These are phyloP conservation scores for Odontamblyopus rebecca DNA, from an alignment of 2,797 vertebrate species.

Conservation along the genomic window DNA sequence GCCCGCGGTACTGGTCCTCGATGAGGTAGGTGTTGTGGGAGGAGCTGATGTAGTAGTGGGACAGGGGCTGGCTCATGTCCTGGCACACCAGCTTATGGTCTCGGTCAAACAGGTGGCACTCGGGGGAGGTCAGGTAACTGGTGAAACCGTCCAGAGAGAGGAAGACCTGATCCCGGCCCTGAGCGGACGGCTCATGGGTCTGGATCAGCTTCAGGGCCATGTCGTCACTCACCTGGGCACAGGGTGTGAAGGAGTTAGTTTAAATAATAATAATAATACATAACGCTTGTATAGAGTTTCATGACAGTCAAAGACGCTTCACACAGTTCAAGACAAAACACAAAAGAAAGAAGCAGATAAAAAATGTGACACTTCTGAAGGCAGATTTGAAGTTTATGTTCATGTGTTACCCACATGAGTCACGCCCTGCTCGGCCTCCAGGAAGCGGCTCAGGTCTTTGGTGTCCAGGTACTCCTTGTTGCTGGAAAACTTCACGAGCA, in stretches of 20 bases:
- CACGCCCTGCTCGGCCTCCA: constrained; percentile 94
- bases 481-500: constrained; percentile 96
- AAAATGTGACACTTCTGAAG: too few species aligned
- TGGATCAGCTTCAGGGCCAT: constrained; percentile 89
- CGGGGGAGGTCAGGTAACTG: constrained; percentile 90
- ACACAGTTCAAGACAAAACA: too few species aligned
- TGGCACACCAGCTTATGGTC: constrained; percentile 89
- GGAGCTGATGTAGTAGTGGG: constrained; percentile 94
- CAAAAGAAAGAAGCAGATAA: too few species aligned
- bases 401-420: constrained; percentile 77
- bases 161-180: constrained; percentile 86
- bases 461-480: constrained; percentile 96
- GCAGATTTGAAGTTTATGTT: too few species aligned
- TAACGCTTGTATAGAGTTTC: too few species aligned
- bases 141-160: constrained; percentile 93
- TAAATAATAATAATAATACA: too few species aligned
- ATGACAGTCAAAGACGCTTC: too few species aligned
- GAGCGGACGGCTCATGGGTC: constrained; percentile 87
- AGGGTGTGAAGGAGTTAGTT: neutral
- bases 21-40: constrained; percentile 97
- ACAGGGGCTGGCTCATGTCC: constrained; percentile 91
- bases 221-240: constrained; percentile 83
- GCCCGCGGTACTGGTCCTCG: constrained; percentile 91
- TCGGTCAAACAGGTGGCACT: constrained; percentile 90
- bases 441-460: constrained; percentile 94